Conservation (phyloP, 2,797 vertebrate species). For the Telmatherina bonti region DNA sequence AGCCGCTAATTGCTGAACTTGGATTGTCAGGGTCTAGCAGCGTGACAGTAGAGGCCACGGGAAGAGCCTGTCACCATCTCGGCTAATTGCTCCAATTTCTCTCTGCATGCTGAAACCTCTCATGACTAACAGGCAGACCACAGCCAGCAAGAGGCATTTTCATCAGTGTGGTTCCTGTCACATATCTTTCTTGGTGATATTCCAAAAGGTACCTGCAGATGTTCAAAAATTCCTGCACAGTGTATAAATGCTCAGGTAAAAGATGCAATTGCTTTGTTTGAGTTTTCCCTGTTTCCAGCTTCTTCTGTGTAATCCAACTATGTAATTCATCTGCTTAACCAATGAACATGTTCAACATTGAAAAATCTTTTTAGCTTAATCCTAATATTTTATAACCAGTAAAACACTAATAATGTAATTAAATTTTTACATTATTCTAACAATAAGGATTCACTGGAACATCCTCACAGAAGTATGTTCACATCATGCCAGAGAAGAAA, state of each 20-base stretch:
- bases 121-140: conserved; percentile 44
- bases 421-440: background rate
- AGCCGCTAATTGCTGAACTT: conserved; percentile 51
- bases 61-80: conserved; percentile 63
- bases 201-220: conserved; percentile 21
- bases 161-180: conserved; percentile 17
- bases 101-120: conserved; percentile 27
- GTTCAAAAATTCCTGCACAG: background rate
- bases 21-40: conserved; percentile 48
- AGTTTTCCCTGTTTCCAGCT: background rate
- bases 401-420: background rate
- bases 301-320: background rate
- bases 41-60: conserved; percentile 39
- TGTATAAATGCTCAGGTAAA: background rate
- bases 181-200: conserved; percentile 14
- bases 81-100: conserved; percentile 63
- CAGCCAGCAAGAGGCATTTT: conserved; percentile 26
- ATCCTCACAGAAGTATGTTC: background rate
- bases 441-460: background rate
- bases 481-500: background rate
- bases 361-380: background rate
- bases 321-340: background rate
- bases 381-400: background rate
- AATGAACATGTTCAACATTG: background rate
- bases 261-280: background rate